Evolutionary conservation across 2,888 invertebrate species (phyloP), one percentile per base, ranked within the genome.

Genomic region (Auanema sp.): DNA sequence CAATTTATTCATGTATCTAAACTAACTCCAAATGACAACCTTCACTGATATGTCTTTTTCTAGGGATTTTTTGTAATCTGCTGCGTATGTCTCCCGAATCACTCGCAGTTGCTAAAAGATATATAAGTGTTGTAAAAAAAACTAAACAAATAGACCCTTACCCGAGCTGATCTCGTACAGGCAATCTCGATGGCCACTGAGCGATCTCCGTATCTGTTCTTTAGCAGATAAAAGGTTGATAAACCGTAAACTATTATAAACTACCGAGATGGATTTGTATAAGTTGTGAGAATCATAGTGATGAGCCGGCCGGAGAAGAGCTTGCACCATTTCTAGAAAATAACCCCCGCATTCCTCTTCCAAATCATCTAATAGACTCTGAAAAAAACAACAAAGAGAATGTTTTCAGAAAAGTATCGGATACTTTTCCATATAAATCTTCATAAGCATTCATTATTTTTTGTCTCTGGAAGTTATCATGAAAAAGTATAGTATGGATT

Each of bases 311-410:
- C 82, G 80, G 67, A 86, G 71, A 33, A 86, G 73, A n/a, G 84
- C 84, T 42, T 85, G 61, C 50, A 82, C 80, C 52, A 83, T 73
- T 25, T 82, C 83, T 65, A 84, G 79, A 69, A 86, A 85, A 68
- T 83, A 80, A 4, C 86, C 85, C n/a, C 84, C 83, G 47, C 84
- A 72, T 64, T 86, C 85, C 60, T 80, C 80, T 70, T 85, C 83
- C 60, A 86, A 68, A 60, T 86, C 85, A 6, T 83, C 79, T 3
- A 82, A 68, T 41, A 86, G 74, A 62, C 83, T 83, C 85, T 85
- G 66, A 25, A 81, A 74, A 69, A 11, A 25, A 59, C 16, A 52
- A n/a, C 52, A n/a, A 16, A 14, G 16, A 23, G 52, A 55, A 14
- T 21, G 18, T 52, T 21, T 21, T 52, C 12, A 52, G 25, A 21